phyloP scores from a whole-genome alignment of 2,797 vertebrate species.

The Parauchenoglanis punctatus region DNA sequence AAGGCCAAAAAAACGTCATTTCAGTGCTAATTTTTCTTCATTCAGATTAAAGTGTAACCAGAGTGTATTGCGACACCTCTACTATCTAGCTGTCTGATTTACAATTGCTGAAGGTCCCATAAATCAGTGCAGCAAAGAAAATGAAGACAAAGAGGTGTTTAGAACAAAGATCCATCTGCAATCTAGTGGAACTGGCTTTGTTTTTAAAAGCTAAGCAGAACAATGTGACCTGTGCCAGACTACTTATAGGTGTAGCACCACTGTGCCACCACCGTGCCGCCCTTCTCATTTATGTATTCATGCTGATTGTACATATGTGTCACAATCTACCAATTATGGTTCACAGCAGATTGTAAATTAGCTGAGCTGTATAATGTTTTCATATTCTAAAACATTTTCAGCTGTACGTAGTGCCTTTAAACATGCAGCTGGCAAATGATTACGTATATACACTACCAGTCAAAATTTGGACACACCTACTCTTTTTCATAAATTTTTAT shows the following conservation, averaged over 20 bases:
- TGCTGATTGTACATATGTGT: neutral
- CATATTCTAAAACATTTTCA: neutral
- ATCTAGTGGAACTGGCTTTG: neutral
- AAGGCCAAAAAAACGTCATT: neutral
- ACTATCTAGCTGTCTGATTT: neutral
- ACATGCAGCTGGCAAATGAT: neutral
- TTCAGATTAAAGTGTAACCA: neutral
- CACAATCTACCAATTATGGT: neutral
- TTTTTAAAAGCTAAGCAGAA: constrained; percentile 9
- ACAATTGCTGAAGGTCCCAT: neutral
- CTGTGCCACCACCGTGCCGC: too few relatives aligned
- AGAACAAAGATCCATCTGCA: neutral
- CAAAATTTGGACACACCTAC: too few relatives aligned
- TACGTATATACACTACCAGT: neutral
- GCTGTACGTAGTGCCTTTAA: neutral
- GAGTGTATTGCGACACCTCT: neutral
- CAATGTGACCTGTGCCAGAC: neutral
- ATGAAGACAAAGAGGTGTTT: neutral
- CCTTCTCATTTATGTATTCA: too few relatives aligned
- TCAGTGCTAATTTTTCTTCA: neutral
- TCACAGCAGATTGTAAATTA: neutral
- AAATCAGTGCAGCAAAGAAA: neutral
- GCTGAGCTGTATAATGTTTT: neutral
- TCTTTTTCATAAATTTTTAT: too few relatives aligned
- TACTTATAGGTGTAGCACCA: neutral